phyloP scores from a whole-genome alignment of 2,113 vertebrate genomes.

The Bubalus kerabau region DNA sequence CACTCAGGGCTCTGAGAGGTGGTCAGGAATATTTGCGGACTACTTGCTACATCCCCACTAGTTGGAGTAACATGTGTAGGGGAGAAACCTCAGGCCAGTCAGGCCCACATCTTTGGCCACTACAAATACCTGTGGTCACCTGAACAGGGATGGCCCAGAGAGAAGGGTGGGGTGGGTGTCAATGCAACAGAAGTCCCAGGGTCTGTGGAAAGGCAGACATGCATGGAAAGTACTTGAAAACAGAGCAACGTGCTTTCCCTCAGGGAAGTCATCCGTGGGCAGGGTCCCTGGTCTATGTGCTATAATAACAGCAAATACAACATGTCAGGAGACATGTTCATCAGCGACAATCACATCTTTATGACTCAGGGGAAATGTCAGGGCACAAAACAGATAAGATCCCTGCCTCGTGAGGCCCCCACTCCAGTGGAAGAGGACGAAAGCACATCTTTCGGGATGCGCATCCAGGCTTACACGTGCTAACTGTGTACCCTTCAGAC shows the following conservation, averaged over 20 bases:
- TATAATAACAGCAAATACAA: not conserved
- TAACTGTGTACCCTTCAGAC: not conserved
- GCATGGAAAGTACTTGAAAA: not conserved
- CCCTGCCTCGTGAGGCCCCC: not conserved
- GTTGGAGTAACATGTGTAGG: not conserved
- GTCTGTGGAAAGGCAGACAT: not conserved
- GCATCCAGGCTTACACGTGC: not conserved
- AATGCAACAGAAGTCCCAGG: too few relatives aligned
- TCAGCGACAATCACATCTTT: rapidly evolving
- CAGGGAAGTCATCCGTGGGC: rapidly evolving
- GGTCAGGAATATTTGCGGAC: not conserved
- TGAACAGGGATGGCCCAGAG: not conserved
- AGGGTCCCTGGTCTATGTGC: not conserved
- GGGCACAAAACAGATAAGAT: not conserved
- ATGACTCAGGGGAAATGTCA: not conserved
- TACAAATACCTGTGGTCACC: not conserved
- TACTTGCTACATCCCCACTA: not conserved
- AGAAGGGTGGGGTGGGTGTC: not conserved
- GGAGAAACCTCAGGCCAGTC: not conserved
- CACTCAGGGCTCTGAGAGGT: not conserved
- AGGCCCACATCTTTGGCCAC: rapidly evolving
- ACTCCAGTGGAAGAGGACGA: not conserved
- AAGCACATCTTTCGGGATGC: not conserved
- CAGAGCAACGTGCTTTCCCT: not conserved
- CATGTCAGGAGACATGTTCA: too few relatives aligned